Evolutionary conservation across 2,888 invertebrate genomes (phyloP), one percentile per base, ranked within the genome.

Genomic region (Microplitis deprimator): DNA sequence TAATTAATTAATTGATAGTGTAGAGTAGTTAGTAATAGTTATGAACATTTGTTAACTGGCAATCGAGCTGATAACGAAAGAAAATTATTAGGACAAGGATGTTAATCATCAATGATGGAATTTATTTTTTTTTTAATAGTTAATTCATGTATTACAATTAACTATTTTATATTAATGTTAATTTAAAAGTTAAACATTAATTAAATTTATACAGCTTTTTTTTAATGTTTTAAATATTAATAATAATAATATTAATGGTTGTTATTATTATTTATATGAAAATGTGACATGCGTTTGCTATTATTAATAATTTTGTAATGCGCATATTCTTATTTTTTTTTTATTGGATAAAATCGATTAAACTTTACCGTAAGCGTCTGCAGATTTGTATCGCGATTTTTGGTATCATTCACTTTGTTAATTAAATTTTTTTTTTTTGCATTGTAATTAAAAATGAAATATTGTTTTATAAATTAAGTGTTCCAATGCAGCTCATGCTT

Each of bases 1-100:
- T 80, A 77, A 80, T 82, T 81, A 73, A 84, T 82, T 82, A 81
- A 83, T 79, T 82, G 76, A 80, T 83, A 83, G 81, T 75, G 73
- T 82, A 85, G 50, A 50, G 83, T 87, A 86, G 87, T 84, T 84
- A 85, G 84, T 82, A 82, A 81, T 83, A 84, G 82, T 78, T 83
- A 84, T 83, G 82, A 80, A 81, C 84, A 80, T 84, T 86, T 83
- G 83, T 85, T 82, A 83, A 84, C 80, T 81, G 84, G 83, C 84
- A 83, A 79, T 82, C 81, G 73, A 80, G 73, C 71, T 39, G 71
- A 71, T 38, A 62, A 71, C 29, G 71, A 40, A 39, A 72, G 68
- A 8, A 72, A 39, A 62, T 62, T 40, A 39, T 17, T 29, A 60
- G 38, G 62, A 50, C 50, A 50, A 50, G 50, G 50, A 50, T 50